Evolutionary conservation across 2,797 vertebrate genomes (phyloP), one percentile per base, ranked within the genome.

Genomic region (Lophius americanus): DNA sequence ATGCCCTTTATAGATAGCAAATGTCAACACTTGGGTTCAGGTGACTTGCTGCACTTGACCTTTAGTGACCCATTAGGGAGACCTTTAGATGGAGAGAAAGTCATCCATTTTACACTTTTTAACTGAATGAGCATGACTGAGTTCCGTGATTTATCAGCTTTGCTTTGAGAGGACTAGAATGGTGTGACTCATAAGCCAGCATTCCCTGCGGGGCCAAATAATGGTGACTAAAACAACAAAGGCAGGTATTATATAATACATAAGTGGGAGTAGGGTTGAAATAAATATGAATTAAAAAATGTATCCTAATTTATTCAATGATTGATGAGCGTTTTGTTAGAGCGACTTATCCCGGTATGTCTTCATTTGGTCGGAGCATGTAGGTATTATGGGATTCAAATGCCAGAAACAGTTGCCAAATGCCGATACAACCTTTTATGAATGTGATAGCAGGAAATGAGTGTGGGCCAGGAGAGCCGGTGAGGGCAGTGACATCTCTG

Each of bases 41-140:
- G 74, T 86, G 83, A 84, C 75, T 82, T 76, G 73, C 70, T 85
- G 66, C 81, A 79, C 65, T 87, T 91, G 84, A 74, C 78, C 84
- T 84, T 56, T 74, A 64, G 58, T 83, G 83, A 85, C 71, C 71
- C 58, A 37, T 76, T 73, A 74, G 57, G 49, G 46, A 70, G 47
- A 58, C 51, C 69, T 72, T 66, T 52, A 81, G 67, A 81, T 39
- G 60, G 11, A 35, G 48, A 53, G 49, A 10, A 72, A 75, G 44
- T 60, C 70, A 64, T 10, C 46, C 2, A 0, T 68, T 42, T 47
- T 59, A 56, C 4, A 32, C 3, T 64, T 68, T 64, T 72, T 51
- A 59, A 73, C 44, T 33, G 61, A 58, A 54, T 37, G 60, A 77
- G 44, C 51, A 57, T 58, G 57, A 67, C 32, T 62, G 62, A 76